Evolutionary conservation across 2,113 vertebrate genomes (phyloP).

Genomic region (Mormyrus lacerda): DNA sequence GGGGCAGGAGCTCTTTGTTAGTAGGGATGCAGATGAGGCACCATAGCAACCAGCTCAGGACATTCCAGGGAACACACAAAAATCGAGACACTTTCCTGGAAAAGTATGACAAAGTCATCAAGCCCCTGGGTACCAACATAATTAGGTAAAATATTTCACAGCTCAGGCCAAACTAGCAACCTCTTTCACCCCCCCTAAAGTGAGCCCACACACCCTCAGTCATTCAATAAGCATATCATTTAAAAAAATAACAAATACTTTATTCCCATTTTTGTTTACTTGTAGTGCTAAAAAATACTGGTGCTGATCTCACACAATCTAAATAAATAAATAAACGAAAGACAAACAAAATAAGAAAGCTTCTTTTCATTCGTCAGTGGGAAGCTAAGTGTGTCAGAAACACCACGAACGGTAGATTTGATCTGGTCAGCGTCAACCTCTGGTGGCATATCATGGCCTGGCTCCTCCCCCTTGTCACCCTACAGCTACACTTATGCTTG

Average conservation of each 20-base stretch:
- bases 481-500: neutral
- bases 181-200: neutral
- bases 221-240: neutral
- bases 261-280: neutral
- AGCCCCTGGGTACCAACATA: neutral
- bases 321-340: neutral
- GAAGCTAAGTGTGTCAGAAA: neutral
- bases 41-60: neutral
- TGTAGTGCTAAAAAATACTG: neutral
- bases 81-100: neutral
- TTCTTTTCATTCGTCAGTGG: too few species aligned
- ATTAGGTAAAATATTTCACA: neutral
- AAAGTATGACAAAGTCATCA: neutral
- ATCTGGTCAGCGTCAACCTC: neutral
- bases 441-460: neutral
- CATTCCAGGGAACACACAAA: neutral
- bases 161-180: neutral
- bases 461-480: neutral
- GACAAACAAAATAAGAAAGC: neutral
- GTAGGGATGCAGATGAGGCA: neutral
- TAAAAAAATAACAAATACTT: neutral
- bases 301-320: neutral
- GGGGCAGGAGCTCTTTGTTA: neutral
- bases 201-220: neutral
- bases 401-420: neutral